Conservation (phyloP, 1,140 invertebrate genomes). For the Spodoptera litura region DNA sequence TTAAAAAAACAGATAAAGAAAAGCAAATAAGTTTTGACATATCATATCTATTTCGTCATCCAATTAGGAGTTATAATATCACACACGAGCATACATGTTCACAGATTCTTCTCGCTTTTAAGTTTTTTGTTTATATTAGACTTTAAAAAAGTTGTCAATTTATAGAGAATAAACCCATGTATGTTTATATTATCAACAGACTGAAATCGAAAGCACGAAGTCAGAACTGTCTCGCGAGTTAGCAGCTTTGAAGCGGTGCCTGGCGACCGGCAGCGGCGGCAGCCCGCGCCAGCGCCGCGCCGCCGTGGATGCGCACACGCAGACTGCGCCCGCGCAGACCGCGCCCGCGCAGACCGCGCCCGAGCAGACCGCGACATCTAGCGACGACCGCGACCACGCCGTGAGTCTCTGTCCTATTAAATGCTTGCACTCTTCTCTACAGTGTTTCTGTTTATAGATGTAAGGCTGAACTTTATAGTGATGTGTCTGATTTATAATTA, state of each 20-base stretch:
- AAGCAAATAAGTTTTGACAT: no score
- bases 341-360: slow-evolving; percentile 16
- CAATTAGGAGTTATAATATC: no score
- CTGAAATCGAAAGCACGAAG: slow-evolving; percentile 62
- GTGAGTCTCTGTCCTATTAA: slow-evolving; percentile 58
- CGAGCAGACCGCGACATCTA: slow-evolving; percentile 4
- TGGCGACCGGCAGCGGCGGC: slow-evolving; percentile 36
- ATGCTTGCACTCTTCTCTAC: background rate
- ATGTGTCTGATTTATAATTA: no score
- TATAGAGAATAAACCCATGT: no score
- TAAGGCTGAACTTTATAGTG: no score
- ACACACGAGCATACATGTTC: no score
- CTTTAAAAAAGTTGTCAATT: no score
- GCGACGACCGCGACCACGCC: slow-evolving; percentile 68
- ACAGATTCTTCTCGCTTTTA: no score
- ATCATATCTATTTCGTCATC: no score
- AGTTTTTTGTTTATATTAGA: background rate
- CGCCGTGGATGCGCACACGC: slow-evolving; percentile 41
- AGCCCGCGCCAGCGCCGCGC: slow-evolving; percentile 35
- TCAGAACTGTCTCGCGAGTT: slow-evolving; percentile 60
- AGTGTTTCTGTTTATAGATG: slow-evolving; percentile 5
- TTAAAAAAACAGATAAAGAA: no score
- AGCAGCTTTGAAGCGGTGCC: slow-evolving; percentile 56
- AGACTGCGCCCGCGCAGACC: slow-evolving; percentile 34
- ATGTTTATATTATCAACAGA: slow-evolving; percentile 47